Base-by-base conservation (phyloP, 2,113 vertebrate species). In the Tyto alba region DNA sequence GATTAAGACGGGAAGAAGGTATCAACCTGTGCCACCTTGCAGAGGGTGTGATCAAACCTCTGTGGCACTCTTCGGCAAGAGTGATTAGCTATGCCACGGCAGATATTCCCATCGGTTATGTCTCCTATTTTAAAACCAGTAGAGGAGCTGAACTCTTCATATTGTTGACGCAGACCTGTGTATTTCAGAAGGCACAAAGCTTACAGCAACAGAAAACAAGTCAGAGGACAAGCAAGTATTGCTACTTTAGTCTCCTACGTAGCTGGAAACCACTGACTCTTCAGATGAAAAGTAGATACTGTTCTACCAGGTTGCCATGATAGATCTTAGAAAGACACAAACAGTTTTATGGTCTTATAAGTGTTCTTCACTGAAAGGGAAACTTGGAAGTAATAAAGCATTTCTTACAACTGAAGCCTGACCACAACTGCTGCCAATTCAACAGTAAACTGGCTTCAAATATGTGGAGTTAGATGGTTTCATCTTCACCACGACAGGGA, bases 381-480 rank as follows among this genome's bases (percentile, higher is more conserved):
- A 94, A 84, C 84, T 92, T 94, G 92, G 67, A 97, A 96, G 92
- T 78, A 95, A 91, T 88, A 94, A 93, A 90, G 91, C 69, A 87
- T 88, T 92, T 93, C 86, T 95, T 95, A 69, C 85, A 96, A 82
- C 52, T 66, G 90, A 92, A 85, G 88, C 89, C 86, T 89, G 91
- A 85, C 68, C 9, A 1, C 63, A 93, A 85, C 47, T 75, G 89
- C 93, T 96, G 91, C 89, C 95, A 97, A 94, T 78, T 95, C 72
- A 82, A 85, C 68, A 94, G 91, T 41, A 59, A 93, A 81, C 68
- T 78, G 60, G 57, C 92, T 96, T 79, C 68, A 84, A 90, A 60
- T 55, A 88, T 43, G 85, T 36, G 73, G 50, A 88, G 62, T 92
- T 89, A 83, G 89, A 93, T 73, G 69, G 81, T 83, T 97, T 96